Base-by-base conservation (phyloP, 2,797 vertebrate genomes). In the Hippocampus kuda region DNA sequence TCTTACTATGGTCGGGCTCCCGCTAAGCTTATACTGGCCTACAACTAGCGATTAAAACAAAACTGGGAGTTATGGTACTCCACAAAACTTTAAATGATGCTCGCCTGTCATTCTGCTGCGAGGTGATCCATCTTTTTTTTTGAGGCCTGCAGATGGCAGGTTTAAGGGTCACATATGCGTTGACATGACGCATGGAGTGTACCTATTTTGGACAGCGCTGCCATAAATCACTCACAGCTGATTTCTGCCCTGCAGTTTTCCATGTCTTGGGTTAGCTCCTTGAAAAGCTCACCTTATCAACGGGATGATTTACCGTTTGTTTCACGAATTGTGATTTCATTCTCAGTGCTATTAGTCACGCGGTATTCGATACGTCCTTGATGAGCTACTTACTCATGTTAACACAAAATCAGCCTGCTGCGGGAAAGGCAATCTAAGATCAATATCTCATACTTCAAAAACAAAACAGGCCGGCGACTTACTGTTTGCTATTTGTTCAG, bases 41-140 rank as follows among this genome's bases (percentile, higher is more conserved):
- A 18, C 18, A 51, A 20, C 49, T 22, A 16, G 20, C 6, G 22
- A 53, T 9, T 53, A 53, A 60, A 60, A 30, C 6, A 5, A 2
- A 34, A 16, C 34, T 1, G 6, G 15, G 57, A 46, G 9, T 64
- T 44, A 46, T 38, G 34, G 34, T 15, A 64, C 41, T 13, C 12
- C 22, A 24, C 62, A 46, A 46, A 64, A 38, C 10, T 46, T 64
- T 1, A 64, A 44, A 44, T 42, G 38, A 44, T 42, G 38, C 4
- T 6, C 13, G 30, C 27, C 30, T 61, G 60, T 22, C 59, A 38
- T 20, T 44, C 41, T 26, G 41, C 41, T 8, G 5, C 62, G n/a
- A 65, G 44, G 41, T 26, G n/a, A 44, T 64, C 62, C 41, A 64
- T 64, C 41, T 64, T 12, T 44, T 64, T 44, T 64, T 64, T 44